phyloP scores from a whole-genome alignment of 2,888 invertebrate species.

The Synanthedon tipuliformis region DNA sequence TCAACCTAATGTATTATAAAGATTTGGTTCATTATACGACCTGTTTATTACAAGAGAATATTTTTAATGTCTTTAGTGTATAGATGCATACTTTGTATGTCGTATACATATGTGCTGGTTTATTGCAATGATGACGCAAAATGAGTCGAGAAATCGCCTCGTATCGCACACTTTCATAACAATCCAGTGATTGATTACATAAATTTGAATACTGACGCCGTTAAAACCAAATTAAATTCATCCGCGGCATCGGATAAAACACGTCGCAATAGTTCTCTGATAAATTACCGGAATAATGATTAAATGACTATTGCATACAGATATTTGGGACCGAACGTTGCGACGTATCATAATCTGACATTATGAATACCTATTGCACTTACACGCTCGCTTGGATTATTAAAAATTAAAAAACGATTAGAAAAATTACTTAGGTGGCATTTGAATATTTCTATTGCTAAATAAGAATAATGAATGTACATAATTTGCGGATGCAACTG shows the following conservation, averaged over 20 bases:
- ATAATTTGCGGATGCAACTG: no score
- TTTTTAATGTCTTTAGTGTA: neutral
- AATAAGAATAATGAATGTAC: no score
- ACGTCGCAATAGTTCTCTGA: constrained; percentile 45
- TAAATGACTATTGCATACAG: constrained; percentile 47
- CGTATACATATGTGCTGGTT: constrained; percentile 12
- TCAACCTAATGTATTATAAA: no score
- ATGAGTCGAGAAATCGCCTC: constrained; percentile 56
- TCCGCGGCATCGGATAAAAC: constrained; percentile 59
- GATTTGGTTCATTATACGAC: no score
- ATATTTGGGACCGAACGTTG: constrained; percentile 13
- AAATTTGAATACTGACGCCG: constrained; percentile 62
- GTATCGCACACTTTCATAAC: constrained; percentile 67
- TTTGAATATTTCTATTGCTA: neutral
- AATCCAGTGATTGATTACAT: constrained; percentile 66
- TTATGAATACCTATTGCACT: constrained; percentile 21
- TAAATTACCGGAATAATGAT: constrained; percentile 60
- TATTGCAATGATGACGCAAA: constrained; percentile 57
- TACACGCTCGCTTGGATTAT: constrained; percentile 23
- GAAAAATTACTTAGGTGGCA: neutral
- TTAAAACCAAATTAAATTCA: constrained; percentile 65
- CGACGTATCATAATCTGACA: constrained; percentile 22
- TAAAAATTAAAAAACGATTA: constrained; percentile 14
- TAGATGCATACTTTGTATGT: neutral
- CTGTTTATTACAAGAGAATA: no score